phyloP scores from a whole-genome alignment of 2,113 vertebrate genomes.

The Lanius collurio region DNA sequence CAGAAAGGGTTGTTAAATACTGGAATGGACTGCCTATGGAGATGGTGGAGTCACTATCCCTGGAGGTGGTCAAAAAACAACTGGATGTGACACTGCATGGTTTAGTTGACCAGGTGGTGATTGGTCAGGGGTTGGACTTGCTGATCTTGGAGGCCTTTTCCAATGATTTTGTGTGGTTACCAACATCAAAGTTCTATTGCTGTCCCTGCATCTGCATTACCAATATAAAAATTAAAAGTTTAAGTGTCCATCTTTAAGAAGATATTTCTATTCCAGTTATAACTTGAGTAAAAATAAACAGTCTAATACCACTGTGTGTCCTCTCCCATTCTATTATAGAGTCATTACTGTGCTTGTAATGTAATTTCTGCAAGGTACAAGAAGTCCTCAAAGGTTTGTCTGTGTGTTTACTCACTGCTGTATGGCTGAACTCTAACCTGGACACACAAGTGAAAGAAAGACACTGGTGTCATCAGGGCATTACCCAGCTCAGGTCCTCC shows the following conservation, averaged over 20 bases:
- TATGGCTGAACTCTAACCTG: neutral
- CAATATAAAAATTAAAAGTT: conserved; percentile 3
- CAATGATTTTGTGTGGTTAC: neutral
- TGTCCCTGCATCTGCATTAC: conserved; percentile 9
- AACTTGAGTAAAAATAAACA: neutral
- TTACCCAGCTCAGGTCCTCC: neutral
- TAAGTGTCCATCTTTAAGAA: neutral
- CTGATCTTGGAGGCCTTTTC: neutral
- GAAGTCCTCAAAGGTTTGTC: neutral
- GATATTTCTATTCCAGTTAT: neutral
- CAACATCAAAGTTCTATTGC: neutral
- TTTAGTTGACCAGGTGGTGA: neutral
- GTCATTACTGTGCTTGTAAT: neutral
- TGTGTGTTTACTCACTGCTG: neutral
- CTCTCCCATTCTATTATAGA: neutral
- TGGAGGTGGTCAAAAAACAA: neutral
- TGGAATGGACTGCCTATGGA: neutral
- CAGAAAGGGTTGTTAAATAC: neutral
- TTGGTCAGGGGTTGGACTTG: neutral
- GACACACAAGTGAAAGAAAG: neutral
- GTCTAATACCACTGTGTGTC: neutral
- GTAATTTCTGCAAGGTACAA: neutral
- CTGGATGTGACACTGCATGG: too few species aligned
- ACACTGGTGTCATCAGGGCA: neutral
- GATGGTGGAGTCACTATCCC: neutral